Evolutionary conservation across 2,888 invertebrate species (phyloP).

Genomic region (Stenodera caucasica): DNA sequence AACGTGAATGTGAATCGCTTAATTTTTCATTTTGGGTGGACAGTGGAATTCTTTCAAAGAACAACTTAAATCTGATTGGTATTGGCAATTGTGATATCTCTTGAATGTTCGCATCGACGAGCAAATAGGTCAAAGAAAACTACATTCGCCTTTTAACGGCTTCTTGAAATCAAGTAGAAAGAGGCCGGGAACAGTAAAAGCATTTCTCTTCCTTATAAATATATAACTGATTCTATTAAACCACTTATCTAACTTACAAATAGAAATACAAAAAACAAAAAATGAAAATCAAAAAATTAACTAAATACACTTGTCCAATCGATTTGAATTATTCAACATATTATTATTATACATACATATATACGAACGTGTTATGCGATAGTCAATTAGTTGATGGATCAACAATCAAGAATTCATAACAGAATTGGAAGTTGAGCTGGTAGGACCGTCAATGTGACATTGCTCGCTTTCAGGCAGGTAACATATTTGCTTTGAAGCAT

Average conservation of each 20-base stretch:
- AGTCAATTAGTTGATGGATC: too few species aligned
- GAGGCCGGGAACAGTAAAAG: slow-evolving; percentile 30
- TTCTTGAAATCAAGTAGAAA: slow-evolving; percentile 39
- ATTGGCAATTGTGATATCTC: slow-evolving; percentile 45
- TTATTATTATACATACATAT: too few species aligned
- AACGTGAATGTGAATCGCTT: slow-evolving; percentile 16
- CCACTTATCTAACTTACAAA: too few species aligned
- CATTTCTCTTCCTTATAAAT: neutral
- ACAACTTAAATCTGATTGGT: slow-evolving; percentile 36
- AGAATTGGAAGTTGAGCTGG: too few species aligned
- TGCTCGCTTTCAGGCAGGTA: too few species aligned
- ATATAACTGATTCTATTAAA: neutral
- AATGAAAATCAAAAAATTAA: too few species aligned
- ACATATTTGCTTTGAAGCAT: neutral
- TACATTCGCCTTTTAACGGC: slow-evolving; percentile 42
- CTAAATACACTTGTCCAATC: too few species aligned
- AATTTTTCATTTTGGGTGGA: slow-evolving; percentile 29
- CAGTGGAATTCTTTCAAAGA: slow-evolving; percentile 22
- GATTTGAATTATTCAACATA: too few species aligned
- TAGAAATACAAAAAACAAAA: too few species aligned
- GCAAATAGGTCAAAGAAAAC: slow-evolving; percentile 43
- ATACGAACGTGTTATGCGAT: too few species aligned
- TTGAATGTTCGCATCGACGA: slow-evolving; percentile 40
- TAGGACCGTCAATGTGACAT: neutral
- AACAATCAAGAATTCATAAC: too few species aligned